Percentiles rank a stretch among this genome's conserved stretches.
Conservation (phyloP, 1,140 invertebrate genomes). For the Radopholus similis region DNA sequence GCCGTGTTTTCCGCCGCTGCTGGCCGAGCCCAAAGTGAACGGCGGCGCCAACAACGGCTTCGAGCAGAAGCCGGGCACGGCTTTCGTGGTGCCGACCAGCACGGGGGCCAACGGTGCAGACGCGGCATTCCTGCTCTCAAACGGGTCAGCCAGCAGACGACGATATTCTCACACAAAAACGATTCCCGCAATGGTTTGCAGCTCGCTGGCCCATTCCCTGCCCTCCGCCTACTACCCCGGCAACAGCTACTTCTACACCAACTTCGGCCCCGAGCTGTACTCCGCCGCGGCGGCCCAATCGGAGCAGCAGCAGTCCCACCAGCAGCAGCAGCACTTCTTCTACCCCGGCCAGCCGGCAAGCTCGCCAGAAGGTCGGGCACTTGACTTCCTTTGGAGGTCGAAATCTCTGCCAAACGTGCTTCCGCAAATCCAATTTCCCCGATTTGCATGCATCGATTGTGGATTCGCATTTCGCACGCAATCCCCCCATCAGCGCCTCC, state of each 20-base stretch:
- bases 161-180: background rate
- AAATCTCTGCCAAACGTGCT: background rate
- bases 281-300: background rate
- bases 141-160: background rate
- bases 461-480: background rate
- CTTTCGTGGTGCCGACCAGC: background rate
- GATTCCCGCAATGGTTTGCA: background rate
- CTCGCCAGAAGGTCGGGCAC: conserved; percentile 17
- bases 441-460: background rate
- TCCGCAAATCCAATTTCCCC: background rate
- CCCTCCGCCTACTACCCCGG: conserved; percentile 1
- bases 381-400: background rate
- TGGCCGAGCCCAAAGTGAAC: background rate
- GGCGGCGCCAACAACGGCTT: background rate
- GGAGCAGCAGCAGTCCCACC: background rate
- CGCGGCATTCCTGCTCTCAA: background rate
- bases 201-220: background rate
- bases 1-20: background rate
- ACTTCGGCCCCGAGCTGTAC: background rate
- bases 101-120: background rate
- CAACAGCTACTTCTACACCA: background rate
- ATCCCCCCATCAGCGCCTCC: background rate
- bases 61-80: background rate
- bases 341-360: conserved; percentile 19
- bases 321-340: conserved; percentile 18